Evolutionary conservation across 2,113 vertebrate genomes (phyloP), one percentile per base, ranked within the genome.

Genomic region (Puffinus mauretanicus): DNA sequence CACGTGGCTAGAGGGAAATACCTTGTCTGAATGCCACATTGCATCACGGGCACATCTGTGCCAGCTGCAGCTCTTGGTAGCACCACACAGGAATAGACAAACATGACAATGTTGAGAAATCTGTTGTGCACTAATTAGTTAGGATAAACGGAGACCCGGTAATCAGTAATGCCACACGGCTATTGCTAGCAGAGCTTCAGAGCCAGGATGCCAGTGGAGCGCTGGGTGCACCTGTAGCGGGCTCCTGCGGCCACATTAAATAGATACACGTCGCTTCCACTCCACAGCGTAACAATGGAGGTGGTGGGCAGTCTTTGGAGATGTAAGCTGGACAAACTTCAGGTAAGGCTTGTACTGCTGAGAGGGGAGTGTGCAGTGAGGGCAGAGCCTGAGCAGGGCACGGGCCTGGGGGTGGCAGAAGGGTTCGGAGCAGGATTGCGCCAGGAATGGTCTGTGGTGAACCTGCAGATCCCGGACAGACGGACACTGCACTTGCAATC

Each of bases 241-340:
- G 22, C 7, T 27, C 11, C 51, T 30, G 60, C 2, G 1, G 40
- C 42, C 42, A 2, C 11, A 11, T 34, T 10, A 46, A 71, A 64
- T 19, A 4, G 0, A 5, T 34, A 2, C 0, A 16, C 2, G n/a
- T 4, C 0, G 1, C 49, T 69, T 44, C 25, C 64, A 46, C 19
- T 19, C 12, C 0, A 0, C 29, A 4, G 16, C 1, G 4, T 26
- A 22, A 27, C 15, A 14, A 6, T 1, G 3, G 36, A 3, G 16
- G 20, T 21, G 30, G 7, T 29, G 52, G 27, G 22, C 40, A 27
- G 12, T 11, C 46, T 30, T 58, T 27, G 82, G 60, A 44, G 17
- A 14, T 5, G 30, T 38, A 16, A 75, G 36, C 9, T 25, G 69
- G 40, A 21, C 22, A 36, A 40, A 66, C 30, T 71, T 49, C 60